These are phyloP conservation scores for Pristionchus japonicus DNA, from an alignment of 2,888 invertebrate genomes.

Conservation along the genomic window DNA sequence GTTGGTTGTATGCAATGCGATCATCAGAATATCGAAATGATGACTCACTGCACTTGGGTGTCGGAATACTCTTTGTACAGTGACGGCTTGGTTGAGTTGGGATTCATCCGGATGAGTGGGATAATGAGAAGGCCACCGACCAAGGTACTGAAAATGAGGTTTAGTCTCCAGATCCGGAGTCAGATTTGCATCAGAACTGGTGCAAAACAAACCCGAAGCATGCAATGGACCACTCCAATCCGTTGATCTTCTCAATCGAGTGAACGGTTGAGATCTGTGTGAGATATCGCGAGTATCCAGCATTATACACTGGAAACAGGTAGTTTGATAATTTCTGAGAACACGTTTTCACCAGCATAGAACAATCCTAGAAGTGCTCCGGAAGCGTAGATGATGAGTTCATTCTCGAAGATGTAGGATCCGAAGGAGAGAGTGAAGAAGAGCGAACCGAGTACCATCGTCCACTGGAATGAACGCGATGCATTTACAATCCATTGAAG, in stretches of 20 bases:
- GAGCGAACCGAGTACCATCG: slow-evolving; percentile 35
- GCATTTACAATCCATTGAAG: no score
- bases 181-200: background rate
- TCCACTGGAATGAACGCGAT: slow-evolving; percentile 43
- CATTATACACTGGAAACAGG: slow-evolving; percentile 37
- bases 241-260: slow-evolving; percentile 40
- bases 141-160: background rate
- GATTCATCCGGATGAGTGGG: slow-evolving; percentile 9
- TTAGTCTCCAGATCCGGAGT: no score
- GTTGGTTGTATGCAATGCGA: background rate
- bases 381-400: background rate
- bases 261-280: slow-evolving; percentile 28
- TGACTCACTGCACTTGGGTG: slow-evolving; percentile 29
- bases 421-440: slow-evolving; percentile 41
- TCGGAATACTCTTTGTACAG: slow-evolving; percentile 34
- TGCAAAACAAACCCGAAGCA: slow-evolving; percentile 17
- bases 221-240: slow-evolving; percentile 39
- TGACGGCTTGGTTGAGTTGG: slow-evolving; percentile 35
- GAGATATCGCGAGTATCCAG: slow-evolving; percentile 38
- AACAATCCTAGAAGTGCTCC: slow-evolving; percentile 36
- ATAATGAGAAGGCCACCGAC: slow-evolving; percentile 26
- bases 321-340: background rate
- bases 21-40: background rate
- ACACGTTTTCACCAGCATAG: slow-evolving; percentile 10
- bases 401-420: slow-evolving; percentile 24